phyloP scores from a whole-genome alignment of 2,888 invertebrate genomes.

The Crematogaster levior region DNA sequence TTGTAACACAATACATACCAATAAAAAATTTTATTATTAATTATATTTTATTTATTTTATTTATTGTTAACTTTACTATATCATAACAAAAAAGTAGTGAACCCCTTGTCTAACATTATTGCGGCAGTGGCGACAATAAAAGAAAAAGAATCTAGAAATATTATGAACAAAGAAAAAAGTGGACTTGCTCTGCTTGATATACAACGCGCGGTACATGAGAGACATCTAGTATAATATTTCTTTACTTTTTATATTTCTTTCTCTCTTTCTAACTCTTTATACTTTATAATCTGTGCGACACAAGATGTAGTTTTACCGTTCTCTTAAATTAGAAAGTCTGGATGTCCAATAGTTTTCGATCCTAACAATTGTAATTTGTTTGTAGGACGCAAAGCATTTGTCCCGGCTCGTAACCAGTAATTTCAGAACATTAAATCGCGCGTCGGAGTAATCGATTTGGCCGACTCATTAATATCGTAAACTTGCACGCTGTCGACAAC shows the following conservation, averaged over 20 bases:
- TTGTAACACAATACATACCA: background rate
- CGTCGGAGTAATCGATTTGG: conserved; percentile 5
- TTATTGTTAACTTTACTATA: background rate
- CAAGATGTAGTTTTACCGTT: background rate
- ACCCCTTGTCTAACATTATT: background rate
- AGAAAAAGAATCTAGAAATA: conserved; percentile 1
- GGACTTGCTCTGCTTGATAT: conserved; percentile 3
- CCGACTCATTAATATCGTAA: conserved; percentile 40
- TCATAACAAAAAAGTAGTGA: background rate
- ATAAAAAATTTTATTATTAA: too few species aligned
- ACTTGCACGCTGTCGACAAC: conserved; percentile 2
- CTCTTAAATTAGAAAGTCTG: background rate
- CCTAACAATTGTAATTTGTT: background rate
- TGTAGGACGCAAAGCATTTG: background rate
- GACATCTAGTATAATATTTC: conserved; percentile 19
- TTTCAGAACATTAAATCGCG: background rate
- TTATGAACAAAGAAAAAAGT: background rate
- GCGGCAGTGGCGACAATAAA: background rate
- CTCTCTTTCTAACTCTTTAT: background rate
- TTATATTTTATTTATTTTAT: too few species aligned
- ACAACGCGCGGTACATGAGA: background rate
- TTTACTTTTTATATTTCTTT: conserved; percentile 11
- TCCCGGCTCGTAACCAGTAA: background rate
- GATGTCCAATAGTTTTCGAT: background rate
- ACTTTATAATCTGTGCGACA: background rate